phyloP scores from a whole-genome alignment of 1,140 invertebrate species.

The Apis cerana region DNA sequence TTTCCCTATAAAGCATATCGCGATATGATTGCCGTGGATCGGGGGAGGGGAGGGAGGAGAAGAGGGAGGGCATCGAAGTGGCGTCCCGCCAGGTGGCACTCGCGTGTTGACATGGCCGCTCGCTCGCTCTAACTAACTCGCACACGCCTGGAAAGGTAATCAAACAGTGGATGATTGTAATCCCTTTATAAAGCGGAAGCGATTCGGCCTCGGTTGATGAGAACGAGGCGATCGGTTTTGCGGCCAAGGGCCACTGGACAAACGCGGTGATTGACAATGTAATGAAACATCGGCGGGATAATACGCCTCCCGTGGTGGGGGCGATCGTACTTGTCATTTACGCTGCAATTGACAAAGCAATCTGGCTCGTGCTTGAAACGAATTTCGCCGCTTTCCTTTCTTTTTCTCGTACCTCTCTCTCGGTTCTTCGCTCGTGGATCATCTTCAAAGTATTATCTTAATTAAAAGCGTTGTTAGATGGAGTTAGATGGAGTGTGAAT shows the following conservation, averaged over 20 bases:
- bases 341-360: slow-evolving; percentile 48
- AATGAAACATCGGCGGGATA: slow-evolving; percentile 51
- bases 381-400: background rate
- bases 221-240: slow-evolving; percentile 46
- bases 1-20: slow-evolving; percentile 31
- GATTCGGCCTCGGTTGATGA: slow-evolving; percentile 45
- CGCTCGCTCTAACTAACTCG: slow-evolving; percentile 44
- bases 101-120: slow-evolving; percentile 15
- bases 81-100: background rate
- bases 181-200: slow-evolving; percentile 71
- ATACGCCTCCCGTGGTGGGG: background rate
- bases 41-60: too few relatives aligned
- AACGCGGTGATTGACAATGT: slow-evolving; percentile 47
- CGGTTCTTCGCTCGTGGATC: too few relatives aligned
- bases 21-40: slow-evolving; percentile 33
- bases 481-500: too few relatives aligned
- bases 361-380: slow-evolving; percentile 10
- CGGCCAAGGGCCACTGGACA: slow-evolving; percentile 36
- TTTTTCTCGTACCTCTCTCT: background rate
- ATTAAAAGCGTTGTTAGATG: too few relatives aligned
- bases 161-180: slow-evolving; percentile 74
- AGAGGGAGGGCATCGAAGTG: background rate
- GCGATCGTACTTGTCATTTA: slow-evolving; percentile 44
- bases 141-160: slow-evolving; percentile 45
- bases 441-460: too few relatives aligned